These are phyloP conservation scores for Lasius fuliginosus DNA, from an alignment of 2,888 invertebrate genomes.

Conservation along the genomic window DNA sequence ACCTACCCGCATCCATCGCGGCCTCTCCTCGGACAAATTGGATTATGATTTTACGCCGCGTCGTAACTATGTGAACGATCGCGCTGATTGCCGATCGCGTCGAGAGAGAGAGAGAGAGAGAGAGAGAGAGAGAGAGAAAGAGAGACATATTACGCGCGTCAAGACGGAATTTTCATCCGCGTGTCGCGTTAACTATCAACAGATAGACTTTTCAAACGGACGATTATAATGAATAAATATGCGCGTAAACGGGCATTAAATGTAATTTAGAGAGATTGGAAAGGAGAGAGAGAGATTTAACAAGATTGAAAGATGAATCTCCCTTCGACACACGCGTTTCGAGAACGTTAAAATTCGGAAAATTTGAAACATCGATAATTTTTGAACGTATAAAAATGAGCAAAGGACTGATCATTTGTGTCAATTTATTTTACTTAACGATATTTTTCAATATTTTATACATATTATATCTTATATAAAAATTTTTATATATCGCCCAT, in stretches of 20 bases:
- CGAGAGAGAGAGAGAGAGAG: not conserved
- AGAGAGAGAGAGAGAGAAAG: not conserved
- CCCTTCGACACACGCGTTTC: not conserved
- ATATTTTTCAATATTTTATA: not conserved
- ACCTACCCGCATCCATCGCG: conserved; percentile 76
- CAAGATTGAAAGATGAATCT: not conserved
- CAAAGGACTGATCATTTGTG: not conserved
- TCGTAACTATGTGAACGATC: conserved; percentile 68
- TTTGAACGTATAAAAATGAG: not conserved
- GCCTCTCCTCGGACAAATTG: conserved; percentile 80
- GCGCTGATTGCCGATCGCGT: conserved; percentile 67
- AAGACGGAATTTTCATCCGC: conserved; percentile 4
- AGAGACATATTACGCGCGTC: conserved; percentile 34
- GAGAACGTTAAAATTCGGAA: not conserved
- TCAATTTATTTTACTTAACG: not conserved
- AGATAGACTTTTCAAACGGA: not conserved
- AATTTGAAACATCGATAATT: not conserved
- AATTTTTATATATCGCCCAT: not conserved
- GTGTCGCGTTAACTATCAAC: conserved; percentile 20
- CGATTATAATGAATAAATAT: not conserved
- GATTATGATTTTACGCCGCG: conserved; percentile 82
- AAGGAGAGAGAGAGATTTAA: not conserved
- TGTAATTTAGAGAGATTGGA: conserved; percentile 13
- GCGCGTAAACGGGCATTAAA: not conserved
- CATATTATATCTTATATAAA: too few relatives aligned